A percentile compares a stretch with the other conserved stretches of the same genome.
phyloP scores from a whole-genome alignment of 2,888 invertebrate genomes.

The Carcina quercana region DNA sequence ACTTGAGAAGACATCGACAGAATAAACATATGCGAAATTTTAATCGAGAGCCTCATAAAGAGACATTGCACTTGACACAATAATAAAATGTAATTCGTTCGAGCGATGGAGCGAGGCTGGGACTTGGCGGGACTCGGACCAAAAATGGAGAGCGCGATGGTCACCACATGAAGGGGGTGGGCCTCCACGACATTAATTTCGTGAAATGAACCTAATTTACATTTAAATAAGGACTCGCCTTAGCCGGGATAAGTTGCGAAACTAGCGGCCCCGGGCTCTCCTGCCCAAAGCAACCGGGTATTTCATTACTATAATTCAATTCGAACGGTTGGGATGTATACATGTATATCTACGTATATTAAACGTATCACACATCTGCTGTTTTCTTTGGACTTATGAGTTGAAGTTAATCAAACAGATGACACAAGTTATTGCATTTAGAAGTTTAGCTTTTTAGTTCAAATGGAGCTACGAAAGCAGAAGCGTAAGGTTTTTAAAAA shows the following conservation, averaged over 20 bases:
- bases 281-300: slow-evolving; percentile 62
- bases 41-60: slow-evolving; percentile 30
- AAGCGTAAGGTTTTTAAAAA: no score
- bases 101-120: slow-evolving; percentile 1
- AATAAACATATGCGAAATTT: slow-evolving; percentile 17
- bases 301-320: slow-evolving; percentile 74
- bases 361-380: no score
- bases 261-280: slow-evolving; percentile 67
- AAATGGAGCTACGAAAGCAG: no score
- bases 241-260: slow-evolving; percentile 73
- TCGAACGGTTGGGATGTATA: slow-evolving; percentile 29
- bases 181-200: slow-evolving; percentile 85
- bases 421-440: no score
- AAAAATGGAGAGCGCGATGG: slow-evolving; percentile 30
- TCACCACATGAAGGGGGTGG: slow-evolving; percentile 66
- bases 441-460: no score
- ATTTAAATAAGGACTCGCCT: slow-evolving; percentile 87
- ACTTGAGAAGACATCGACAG: slow-evolving; percentile 16
- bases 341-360: slow-evolving; percentile 17
- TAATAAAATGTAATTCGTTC: slow-evolving; percentile 35
- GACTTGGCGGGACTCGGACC: slow-evolving; percentile 18
- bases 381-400: no score
- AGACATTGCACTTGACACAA: slow-evolving; percentile 34
- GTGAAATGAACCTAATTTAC: slow-evolving; percentile 93
- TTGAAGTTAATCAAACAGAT: no score